phyloP scores from a whole-genome alignment of 2,797 vertebrate species.

The Rhodeus uyekii region DNA sequence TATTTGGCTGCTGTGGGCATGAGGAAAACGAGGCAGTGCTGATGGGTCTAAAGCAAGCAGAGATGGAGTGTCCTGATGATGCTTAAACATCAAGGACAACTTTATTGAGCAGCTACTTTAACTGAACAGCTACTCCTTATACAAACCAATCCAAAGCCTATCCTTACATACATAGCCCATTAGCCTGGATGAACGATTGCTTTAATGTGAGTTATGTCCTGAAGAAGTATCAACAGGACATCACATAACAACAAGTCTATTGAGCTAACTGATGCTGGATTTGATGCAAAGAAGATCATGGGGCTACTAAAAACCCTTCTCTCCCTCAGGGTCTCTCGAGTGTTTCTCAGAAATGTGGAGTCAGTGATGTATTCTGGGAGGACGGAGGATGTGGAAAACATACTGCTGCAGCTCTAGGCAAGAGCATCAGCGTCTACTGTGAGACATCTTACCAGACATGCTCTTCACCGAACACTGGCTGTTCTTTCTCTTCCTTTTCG shows the following conservation, averaged over 20 bases:
- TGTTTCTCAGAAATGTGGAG: constrained; percentile 31
- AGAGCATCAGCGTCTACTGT: background rate
- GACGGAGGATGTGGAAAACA: background rate
- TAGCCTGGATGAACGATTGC: background rate
- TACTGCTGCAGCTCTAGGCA: constrained; percentile 1
- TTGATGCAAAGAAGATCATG: constrained; percentile 8
- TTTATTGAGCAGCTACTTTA: background rate
- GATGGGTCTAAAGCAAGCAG: background rate
- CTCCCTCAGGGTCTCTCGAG: constrained; percentile 8
- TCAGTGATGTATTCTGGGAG: constrained; percentile 7
- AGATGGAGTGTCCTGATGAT: background rate
- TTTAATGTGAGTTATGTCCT: background rate
- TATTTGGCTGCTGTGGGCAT: background rate
- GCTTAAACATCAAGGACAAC: background rate
- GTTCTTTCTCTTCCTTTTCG: constrained; percentile 98
- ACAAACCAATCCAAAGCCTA: background rate
- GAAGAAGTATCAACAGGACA: background rate
- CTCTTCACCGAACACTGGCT: constrained; percentile 99
- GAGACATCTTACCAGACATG: constrained; percentile 89
- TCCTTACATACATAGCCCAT: background rate
- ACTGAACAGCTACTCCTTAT: background rate
- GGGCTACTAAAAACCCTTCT: constrained; percentile 21
- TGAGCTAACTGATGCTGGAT: background rate
- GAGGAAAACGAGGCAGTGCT: background rate
- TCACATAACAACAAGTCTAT: constrained; percentile 31